phyloP scores from a whole-genome alignment of 2,888 invertebrate genomes.

The Acanthococcus lagerstroemiae region DNA sequence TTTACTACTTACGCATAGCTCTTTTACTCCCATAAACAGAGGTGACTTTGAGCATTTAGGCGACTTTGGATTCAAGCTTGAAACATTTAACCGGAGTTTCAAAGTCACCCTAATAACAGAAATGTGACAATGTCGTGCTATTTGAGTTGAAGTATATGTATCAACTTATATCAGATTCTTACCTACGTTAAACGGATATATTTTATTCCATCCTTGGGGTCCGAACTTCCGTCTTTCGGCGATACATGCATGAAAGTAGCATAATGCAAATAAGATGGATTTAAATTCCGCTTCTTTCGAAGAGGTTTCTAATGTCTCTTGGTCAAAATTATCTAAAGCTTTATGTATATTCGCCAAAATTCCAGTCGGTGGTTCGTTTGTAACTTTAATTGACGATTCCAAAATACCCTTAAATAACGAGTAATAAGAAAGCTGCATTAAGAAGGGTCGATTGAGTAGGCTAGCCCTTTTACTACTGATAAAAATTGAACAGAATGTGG shows the following conservation, averaged over 20 bases:
- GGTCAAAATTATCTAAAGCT: conserved; percentile 81
- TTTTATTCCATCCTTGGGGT: conserved; percentile 83
- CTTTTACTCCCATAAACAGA: too few relatives aligned
- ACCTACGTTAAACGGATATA: conserved; percentile 51
- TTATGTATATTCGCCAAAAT: conserved; percentile 92
- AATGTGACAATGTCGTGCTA: background rate
- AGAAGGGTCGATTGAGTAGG: background rate
- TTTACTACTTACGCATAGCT: too few relatives aligned
- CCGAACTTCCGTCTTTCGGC: conserved; percentile 89
- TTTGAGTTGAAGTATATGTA: background rate
- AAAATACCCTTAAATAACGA: conserved; percentile 58
- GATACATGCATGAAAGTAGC: conserved; percentile 91
- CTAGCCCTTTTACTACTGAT: background rate
- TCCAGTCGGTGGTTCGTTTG: conserved; percentile 90
- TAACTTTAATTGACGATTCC: conserved; percentile 89
- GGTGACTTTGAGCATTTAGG: too few relatives aligned
- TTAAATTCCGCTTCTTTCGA: conserved; percentile 90
- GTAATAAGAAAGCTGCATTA: background rate
- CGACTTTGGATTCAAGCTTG: too few relatives aligned
- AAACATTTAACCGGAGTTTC: too few relatives aligned
- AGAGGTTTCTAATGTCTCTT: conserved; percentile 86
- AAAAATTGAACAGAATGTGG: background rate
- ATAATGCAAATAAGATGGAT: conserved; percentile 73
- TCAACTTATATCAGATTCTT: conserved; percentile 12
- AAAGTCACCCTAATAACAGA: too few relatives aligned